phyloP scores from a whole-genome alignment of 2,888 invertebrate species.

The Pseudeuparius sepicola region DNA sequence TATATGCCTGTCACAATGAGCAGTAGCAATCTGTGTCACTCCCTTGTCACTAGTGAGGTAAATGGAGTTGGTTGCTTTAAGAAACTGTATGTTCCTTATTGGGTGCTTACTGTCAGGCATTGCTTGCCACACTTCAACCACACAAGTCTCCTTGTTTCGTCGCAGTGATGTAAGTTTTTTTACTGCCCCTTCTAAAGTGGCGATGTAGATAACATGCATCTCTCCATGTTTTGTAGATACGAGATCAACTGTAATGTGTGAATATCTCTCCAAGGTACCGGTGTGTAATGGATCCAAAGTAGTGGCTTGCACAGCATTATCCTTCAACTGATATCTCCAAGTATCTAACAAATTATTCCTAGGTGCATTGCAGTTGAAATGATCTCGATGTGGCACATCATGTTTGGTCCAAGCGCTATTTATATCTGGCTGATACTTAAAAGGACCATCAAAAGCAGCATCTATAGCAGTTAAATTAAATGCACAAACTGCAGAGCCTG shows the following conservation, averaged over 20 bases:
- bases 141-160: slow-evolving; percentile 59
- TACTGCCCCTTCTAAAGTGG: slow-evolving; percentile 63
- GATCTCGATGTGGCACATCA: slow-evolving; percentile 45
- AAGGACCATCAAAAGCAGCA: slow-evolving; percentile 73
- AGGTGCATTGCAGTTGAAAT: slow-evolving; percentile 50
- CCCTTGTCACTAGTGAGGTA: slow-evolving; percentile 64
- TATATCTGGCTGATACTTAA: slow-evolving; percentile 70
- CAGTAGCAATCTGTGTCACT: slow-evolving; percentile 62
- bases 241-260: slow-evolving; percentile 73
- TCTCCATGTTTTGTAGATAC: slow-evolving; percentile 60
- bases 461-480: slow-evolving; percentile 77
- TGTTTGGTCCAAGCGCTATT: slow-evolving; percentile 69
- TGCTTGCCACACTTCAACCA: slow-evolving; percentile 77
- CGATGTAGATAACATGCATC: slow-evolving; percentile 72
- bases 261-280: slow-evolving; percentile 59
- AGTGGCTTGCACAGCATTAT: slow-evolving; percentile 70
- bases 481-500: slow-evolving; percentile 85
- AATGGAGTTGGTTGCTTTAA: slow-evolving; percentile 72
- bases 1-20: slow-evolving; percentile 67
- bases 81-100: slow-evolving; percentile 63
- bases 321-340: slow-evolving; percentile 78
- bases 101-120: slow-evolving; percentile 45
- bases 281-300: slow-evolving; percentile 60
- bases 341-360: slow-evolving; percentile 46
- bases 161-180: slow-evolving; percentile 74